Base-by-base conservation (phyloP, 2,797 vertebrate genomes). In the Cossypha caffra region DNA sequence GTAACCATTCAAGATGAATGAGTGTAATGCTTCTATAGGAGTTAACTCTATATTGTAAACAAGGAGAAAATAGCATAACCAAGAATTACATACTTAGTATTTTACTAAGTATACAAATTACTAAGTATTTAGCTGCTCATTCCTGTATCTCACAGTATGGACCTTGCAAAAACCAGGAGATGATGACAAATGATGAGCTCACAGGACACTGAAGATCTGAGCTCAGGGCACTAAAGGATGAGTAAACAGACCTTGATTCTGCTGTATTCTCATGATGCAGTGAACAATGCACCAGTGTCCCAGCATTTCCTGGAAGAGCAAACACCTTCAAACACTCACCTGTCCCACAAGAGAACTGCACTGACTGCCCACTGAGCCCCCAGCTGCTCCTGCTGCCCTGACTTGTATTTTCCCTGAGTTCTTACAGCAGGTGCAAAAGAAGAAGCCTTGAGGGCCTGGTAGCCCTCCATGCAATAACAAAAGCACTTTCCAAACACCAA, bases 231-330 rank as follows among this genome's bases (percentile, higher is more conserved):
- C 7, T 29, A 68, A 68, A 66, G 31, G 28, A 72, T n/a, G 33
- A 69, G 11, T 4, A 37, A 58, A 51, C 7, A 5, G 26, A 40
- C 7, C n/a, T 50, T 28, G 31, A 9, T 28, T 76, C 31, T 59
- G 33, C 15, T 21, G 2, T 9, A 5, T n/a, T 57, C 71, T 57
- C 13, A n/a, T 6, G 35, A 71, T 63, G 16, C 14, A 63, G 11
- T 8, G 5, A 23, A 76, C 63, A 61, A 29, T 1, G 2, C 13
- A 38, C 3, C 2, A 1, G 11, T 17, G 58, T 47, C 35, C 48
- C 72, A 57, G 40, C 14, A 16, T 3, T 61, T 11, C 28, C 19
- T 24, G 35, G 31, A 83, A 80, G 23, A 68, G 5, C 16, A 73
- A 38, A 45, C 21, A 4, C n/a, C 52, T 71, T 59, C 68, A 15